Evolutionary conservation across 2,797 vertebrate species (phyloP), one percentile per base, ranked within the genome.

Genomic region (Lithobates sylvaticus): DNA sequence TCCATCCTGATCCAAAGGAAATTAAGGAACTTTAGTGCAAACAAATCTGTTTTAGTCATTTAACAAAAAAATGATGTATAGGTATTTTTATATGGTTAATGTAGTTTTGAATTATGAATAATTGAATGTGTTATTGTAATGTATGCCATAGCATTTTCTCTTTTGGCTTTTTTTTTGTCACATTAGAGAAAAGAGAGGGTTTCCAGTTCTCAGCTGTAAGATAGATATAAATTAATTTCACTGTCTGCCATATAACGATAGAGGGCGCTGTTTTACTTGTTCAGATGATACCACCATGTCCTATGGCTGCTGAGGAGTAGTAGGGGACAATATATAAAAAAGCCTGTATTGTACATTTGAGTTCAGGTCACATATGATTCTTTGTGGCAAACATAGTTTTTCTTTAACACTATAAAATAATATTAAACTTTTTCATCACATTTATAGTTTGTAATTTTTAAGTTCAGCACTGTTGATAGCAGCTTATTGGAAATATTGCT

Each of bases 191-290:
- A 34, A 8, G 10, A 47, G 12, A 39, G 12, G 65, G 16, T 50
- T 29, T 32, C n/a, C 69, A 54, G 27, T 70, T 70, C 21, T 47
- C 39, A 15, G 10, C 4, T 50, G 26, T 27, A 74, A n/a, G 13
- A 34, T 39, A 18, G 18, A 61, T 23, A 23, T 1, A 23, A 61
- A 23, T 23, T 1, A 34, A 54, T 36, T 10, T 54, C 68, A 5
- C 12, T 61, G 13, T n/a, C 29, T 39, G 9, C 47, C 65, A n/a
- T 4, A 13, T 77, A 76, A 39, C 68, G 68, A 83, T 42, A 87
- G 80, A 76, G 72, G 84, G 50, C 78, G 58, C 26, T 32, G n/a
- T 86, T 61, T 21, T 42, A 76, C 71, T 81, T 80, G 23, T 76
- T 65, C 71, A 36, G n/a, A 75, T 42, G 64, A 71, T 74, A 44